Evolutionary conservation across 2,888 invertebrate species (phyloP), one percentile per base, ranked within the genome.

Genomic region (Tuta absoluta): DNA sequence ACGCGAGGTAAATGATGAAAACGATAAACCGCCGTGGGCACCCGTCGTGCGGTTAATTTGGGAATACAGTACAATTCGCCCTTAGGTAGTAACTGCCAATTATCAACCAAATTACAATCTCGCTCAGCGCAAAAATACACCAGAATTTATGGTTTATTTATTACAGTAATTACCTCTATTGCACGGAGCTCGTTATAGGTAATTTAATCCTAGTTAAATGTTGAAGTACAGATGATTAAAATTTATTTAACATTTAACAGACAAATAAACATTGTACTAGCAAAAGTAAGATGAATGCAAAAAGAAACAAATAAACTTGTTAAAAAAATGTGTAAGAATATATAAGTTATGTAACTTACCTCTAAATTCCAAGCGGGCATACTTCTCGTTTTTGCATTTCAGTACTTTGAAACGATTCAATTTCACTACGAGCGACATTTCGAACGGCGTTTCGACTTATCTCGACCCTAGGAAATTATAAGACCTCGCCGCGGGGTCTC

Each of bases 341-440:
- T 17, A 45, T 12, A n/a, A 45, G 45, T n/a, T 45, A 17, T 41
- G 14, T 33, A 1, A 77, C 94, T 93, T 92, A 97, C 97, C 96
- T 92, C 97, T 90, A 80, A 97, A 97, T 71, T 95, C 94, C 69
- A 95, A 87, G 71, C 94, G 93, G 62, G 93, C 94, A 69, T 93
- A 92, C 77, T 95, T 94, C 71, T 95, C 95, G 12, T 93, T 93
- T 79, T 94, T 95, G 76, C 93, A 92, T 84, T 94, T 95, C 19
- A 94, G 89, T 62, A 95, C 91, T 85, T 94, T 94, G 78, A 96
- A 94, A 71, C 94, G 94, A 78, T 94, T 93, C 53, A 96, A 80
- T 77, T 93, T 93, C 19, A 96, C 94, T 12, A 93, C 88, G 51
- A 96, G 92, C 75, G 95, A 94, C 95, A 96, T 95, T 68, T 71